phyloP scores from a whole-genome alignment of 1,140 invertebrate genomes.

The Nasonia longicornis region DNA sequence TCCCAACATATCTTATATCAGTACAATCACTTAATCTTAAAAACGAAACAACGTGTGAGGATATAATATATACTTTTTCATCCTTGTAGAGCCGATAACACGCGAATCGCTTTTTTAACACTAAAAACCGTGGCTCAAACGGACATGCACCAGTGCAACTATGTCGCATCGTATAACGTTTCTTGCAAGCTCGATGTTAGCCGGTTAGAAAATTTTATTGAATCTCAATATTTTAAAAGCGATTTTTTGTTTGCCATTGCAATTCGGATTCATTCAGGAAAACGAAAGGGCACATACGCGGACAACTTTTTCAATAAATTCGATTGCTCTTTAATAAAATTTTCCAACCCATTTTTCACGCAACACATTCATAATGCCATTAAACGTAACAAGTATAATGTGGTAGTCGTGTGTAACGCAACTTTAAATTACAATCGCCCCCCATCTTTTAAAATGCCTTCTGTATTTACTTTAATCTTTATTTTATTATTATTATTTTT shows the following conservation, averaged over 20 bases:
- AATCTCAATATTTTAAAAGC: background rate
- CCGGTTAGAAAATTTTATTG: conserved; percentile 32
- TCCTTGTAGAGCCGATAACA: conserved; percentile 5
- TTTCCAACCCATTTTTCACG: conserved; percentile 26
- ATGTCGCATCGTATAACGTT: background rate
- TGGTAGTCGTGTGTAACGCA: conserved; percentile 1
- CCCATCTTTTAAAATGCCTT: conserved; percentile 22
- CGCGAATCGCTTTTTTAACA: conserved; percentile 1
- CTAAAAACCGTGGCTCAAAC: background rate
- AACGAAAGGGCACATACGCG: background rate
- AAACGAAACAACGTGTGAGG: conserved; percentile 30
- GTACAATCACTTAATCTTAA: conserved; percentile 44
- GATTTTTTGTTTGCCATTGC: too few relatives aligned
- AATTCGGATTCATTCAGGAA: background rate
- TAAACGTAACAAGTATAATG: conserved; percentile 40
- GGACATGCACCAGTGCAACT: background rate
- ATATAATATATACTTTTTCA: conserved; percentile 19
- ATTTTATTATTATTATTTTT: conserved; percentile 12
- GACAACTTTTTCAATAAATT: background rate
- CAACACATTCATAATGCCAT: conserved; percentile 5
- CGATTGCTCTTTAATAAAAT: conserved; percentile 26
- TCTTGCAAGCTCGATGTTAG: background rate
- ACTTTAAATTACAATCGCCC: conserved; percentile 13
- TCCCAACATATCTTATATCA: conserved; percentile 6
- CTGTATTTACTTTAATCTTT: conserved; percentile 16